phyloP scores from a whole-genome alignment of 2,888 invertebrate genomes.

The Baronia brevicornis region DNA sequence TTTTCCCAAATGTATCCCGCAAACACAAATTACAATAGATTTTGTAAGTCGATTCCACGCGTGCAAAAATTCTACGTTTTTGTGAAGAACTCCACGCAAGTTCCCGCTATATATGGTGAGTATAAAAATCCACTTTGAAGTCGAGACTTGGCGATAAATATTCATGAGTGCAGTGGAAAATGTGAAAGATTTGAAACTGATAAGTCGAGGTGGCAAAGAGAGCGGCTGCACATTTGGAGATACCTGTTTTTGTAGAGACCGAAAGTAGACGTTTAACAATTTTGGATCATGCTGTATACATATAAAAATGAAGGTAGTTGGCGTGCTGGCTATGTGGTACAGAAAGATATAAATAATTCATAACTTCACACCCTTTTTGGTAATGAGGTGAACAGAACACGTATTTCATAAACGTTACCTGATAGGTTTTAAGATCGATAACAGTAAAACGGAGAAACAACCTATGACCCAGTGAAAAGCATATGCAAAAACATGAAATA shows the following conservation, averaged over 20 bases:
- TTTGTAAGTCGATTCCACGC: too few relatives aligned
- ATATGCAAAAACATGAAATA: too few relatives aligned
- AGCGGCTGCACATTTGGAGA: conserved; percentile 27
- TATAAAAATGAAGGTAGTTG: conserved; percentile 1
- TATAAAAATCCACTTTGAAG: conserved; percentile 53
- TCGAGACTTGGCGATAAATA: conserved; percentile 43
- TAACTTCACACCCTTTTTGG: conserved; percentile 4
- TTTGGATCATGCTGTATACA: conserved; percentile 5
- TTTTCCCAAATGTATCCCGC: too few relatives aligned
- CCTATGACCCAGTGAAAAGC: too few relatives aligned
- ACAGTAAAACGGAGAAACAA: too few relatives aligned
- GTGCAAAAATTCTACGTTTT: too few relatives aligned
- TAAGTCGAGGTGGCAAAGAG: conserved; percentile 31
- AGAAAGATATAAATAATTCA: conserved; percentile 7
- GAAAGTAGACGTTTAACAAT: conserved; percentile 9
- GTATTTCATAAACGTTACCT: too few relatives aligned
- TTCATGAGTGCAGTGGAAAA: conserved; percentile 40
- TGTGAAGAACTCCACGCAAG: too few relatives aligned
- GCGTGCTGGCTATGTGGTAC: neutral
- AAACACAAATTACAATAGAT: too few relatives aligned
- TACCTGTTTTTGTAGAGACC: conserved; percentile 34
- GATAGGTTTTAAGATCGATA: too few relatives aligned
- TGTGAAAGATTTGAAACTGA: conserved; percentile 45
- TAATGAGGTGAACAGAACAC: too few relatives aligned
- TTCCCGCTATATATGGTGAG: conserved; percentile 31